Conservation (phyloP, 2,113 vertebrate genomes). For the Charina bottae region DNA sequence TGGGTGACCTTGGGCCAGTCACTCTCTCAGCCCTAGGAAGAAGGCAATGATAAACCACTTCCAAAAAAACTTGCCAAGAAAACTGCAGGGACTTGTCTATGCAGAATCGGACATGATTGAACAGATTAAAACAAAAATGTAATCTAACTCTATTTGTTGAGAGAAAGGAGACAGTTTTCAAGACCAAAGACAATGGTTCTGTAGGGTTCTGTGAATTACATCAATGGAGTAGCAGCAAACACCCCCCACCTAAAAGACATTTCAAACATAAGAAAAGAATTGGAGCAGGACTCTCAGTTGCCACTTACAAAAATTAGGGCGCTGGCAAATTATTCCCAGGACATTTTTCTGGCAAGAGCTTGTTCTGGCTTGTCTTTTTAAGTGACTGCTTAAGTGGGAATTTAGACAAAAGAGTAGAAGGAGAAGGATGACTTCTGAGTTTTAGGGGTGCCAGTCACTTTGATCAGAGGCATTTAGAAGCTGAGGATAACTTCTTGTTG, state of each 20-base stretch:
- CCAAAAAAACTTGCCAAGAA: no score
- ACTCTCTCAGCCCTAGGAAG: no score
- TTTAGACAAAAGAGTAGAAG: constrained; percentile 68
- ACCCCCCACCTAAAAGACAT: constrained; percentile 56
- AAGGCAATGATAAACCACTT: no score
- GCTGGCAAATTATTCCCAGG: constrained; percentile 63
- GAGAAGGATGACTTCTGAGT: constrained; percentile 70
- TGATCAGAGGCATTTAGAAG: background rate
- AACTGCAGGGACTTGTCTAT: background rate
- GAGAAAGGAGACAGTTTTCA: constrained; percentile 45
- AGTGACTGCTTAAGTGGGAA: constrained; percentile 81
- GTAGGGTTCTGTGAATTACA: constrained; percentile 64
- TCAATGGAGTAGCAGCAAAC: constrained; percentile 52
- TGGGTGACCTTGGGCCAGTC: no score
- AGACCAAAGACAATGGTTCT: constrained; percentile 60
- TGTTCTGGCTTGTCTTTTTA: constrained; percentile 78
- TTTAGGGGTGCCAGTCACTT: constrained; percentile 59
- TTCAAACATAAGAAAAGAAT: constrained; percentile 45
- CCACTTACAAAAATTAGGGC: constrained; percentile 73
- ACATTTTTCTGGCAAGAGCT: constrained; percentile 64
- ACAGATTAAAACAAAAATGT: background rate
- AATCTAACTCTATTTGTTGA: constrained; percentile 20
- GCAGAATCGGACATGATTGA: background rate
- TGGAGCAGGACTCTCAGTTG: constrained; percentile 45
- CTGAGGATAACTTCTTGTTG: constrained; percentile 73